A percentile compares a stretch with the other conserved stretches of the same genome.
These are phyloP conservation scores for Argyrosomus regius DNA, from an alignment of 2,797 vertebrate genomes.

Conservation along the genomic window DNA sequence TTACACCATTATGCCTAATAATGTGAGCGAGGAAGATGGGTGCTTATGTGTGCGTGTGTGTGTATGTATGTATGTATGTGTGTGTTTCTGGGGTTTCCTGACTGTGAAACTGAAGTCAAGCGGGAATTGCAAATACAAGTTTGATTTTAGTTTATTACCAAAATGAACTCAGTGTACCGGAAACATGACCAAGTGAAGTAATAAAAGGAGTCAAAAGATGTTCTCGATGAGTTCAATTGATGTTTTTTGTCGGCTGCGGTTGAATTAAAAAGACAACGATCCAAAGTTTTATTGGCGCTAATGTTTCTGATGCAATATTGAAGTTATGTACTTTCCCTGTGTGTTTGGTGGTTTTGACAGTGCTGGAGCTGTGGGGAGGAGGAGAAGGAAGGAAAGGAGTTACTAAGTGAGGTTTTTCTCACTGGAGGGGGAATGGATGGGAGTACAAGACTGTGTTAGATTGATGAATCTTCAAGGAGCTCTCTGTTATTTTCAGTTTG, in stretches of 20 bases:
- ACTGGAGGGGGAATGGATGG: not conserved
- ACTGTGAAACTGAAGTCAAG: slow-evolving; percentile 68
- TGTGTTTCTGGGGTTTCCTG: slow-evolving; percentile 45
- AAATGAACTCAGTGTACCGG: slow-evolving; percentile 59
- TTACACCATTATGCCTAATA: slow-evolving; percentile 74
- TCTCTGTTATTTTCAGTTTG: not conserved
- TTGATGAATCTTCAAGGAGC: not conserved
- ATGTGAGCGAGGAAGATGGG: slow-evolving; percentile 54
- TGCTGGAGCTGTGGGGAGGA: not conserved
- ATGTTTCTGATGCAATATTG: slow-evolving; percentile 24
- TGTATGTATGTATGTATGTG: slow-evolving; percentile 1
- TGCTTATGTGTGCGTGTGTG: not conserved
- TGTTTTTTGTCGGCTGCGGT: slow-evolving; percentile 33
- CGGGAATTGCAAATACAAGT: slow-evolving; percentile 55
- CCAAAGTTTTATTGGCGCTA: not conserved
- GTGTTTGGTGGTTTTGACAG: not conserved
- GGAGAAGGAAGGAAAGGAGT: too few species aligned
- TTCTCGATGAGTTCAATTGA: slow-evolving; percentile 26
- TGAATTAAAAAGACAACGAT: not conserved
- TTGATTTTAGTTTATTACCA: slow-evolving; percentile 68
- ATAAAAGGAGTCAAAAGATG: slow-evolving; percentile 73
- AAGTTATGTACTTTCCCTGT: slow-evolving; percentile 15
- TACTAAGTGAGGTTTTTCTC: not conserved
- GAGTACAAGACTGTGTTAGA: not conserved
- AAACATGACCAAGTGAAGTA: slow-evolving; percentile 62